Evolutionary conservation across 2,113 vertebrate species (phyloP).

Genomic region (Montifringilla adamsi): DNA sequence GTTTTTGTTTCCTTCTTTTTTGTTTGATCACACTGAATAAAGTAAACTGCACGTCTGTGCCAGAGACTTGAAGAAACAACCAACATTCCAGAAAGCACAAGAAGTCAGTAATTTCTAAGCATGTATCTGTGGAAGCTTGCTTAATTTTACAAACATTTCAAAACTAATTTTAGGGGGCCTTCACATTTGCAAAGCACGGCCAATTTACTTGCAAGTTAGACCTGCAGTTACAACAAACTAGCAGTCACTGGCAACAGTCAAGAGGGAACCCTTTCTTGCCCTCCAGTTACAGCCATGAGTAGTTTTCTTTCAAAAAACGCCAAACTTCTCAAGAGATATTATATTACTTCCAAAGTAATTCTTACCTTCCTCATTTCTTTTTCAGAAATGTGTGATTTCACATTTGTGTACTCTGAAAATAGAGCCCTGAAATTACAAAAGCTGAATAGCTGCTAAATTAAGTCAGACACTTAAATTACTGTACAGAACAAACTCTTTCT

Average conservation of each 20-base stretch:
- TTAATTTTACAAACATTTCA: neutral
- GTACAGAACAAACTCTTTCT: neutral
- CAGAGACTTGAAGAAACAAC: neutral
- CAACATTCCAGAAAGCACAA: neutral
- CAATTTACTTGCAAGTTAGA: neutral
- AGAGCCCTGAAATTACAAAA: neutral
- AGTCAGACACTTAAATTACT: neutral
- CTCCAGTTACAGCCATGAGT: rapidly evolving
- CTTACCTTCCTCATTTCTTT: neutral
- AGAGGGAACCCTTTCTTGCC: neutral
- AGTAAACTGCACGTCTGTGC: neutral
- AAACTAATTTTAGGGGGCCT: neutral
- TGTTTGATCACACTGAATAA: neutral
- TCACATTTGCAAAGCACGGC: neutral
- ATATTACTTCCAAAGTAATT: neutral
- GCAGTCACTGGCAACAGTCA: neutral
- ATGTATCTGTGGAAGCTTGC: rapidly evolving
- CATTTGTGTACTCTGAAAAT: neutral
- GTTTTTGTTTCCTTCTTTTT: neutral
- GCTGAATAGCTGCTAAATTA: neutral
- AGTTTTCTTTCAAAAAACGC: neutral
- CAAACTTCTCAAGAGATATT: neutral
- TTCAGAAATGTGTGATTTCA: neutral
- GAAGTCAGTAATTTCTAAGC: neutral
- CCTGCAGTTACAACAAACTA: neutral